Conservation (phyloP, 2,797 vertebrate species). For the Sarcophilus harrisii region DNA sequence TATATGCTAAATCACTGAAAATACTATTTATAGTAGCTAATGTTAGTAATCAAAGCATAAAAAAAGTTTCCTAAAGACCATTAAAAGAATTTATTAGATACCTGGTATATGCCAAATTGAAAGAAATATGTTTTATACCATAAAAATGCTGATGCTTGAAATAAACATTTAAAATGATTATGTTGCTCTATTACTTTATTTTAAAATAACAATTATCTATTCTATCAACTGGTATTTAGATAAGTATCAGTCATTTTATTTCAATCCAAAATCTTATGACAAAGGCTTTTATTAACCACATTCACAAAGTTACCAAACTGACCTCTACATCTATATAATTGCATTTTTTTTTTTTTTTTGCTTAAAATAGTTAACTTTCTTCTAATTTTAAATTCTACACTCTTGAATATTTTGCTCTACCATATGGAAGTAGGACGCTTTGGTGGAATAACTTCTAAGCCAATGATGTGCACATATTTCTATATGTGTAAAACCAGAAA, state of each 20-base stretch:
- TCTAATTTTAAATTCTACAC: conserved; percentile 51
- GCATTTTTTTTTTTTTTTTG: conserved; percentile 9
- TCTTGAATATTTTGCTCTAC: conserved; percentile 27
- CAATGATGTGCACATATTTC: conserved; percentile 50
- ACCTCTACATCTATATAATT: not conserved
- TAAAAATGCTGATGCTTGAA: conserved; percentile 38
- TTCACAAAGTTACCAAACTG: not conserved
- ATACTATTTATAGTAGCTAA: not conserved
- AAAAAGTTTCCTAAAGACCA: not conserved
- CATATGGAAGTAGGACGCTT: not conserved
- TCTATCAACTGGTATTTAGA: conserved; percentile 33
- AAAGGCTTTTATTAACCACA: conserved; percentile 37
- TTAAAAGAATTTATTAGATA: conserved; percentile 34
- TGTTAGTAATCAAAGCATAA: not conserved
- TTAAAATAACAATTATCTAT: conserved; percentile 21
- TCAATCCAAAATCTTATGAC: conserved; percentile 42
- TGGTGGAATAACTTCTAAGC: conserved; percentile 20
- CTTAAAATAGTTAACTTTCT: conserved; percentile 14
- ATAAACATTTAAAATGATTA: conserved; percentile 45
- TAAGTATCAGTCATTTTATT: conserved; percentile 23
- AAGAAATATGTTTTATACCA: not conserved
- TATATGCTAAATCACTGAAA: not conserved
- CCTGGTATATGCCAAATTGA: conserved; percentile 5
- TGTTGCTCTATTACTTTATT: conserved; percentile 40
- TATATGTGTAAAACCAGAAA: conserved; percentile 33